A percentile compares a stretch with the other conserved stretches of the same genome.
These are phyloP conservation scores for Potamilus streckersoni DNA, from an alignment of 1,140 invertebrate species.

Conservation along the genomic window DNA sequence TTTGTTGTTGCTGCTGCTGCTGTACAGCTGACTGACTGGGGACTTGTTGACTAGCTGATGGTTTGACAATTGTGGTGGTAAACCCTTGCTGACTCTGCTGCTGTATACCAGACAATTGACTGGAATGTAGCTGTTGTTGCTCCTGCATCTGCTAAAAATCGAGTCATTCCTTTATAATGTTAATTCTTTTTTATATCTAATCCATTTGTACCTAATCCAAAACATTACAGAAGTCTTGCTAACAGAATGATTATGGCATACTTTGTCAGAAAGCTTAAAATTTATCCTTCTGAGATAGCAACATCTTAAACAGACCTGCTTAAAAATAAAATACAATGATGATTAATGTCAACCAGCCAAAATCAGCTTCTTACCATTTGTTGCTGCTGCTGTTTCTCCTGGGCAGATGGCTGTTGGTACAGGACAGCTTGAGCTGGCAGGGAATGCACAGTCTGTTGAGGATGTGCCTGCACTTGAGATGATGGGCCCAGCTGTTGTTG, in stretches of 20 bases:
- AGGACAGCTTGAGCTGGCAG: neutral
- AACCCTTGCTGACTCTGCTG: neutral
- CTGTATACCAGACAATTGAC: constrained; percentile 5
- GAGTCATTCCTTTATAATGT: no score
- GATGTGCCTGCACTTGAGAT: neutral
- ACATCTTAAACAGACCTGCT: no score
- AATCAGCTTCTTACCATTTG: constrained; percentile 4
- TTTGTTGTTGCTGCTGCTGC: neutral
- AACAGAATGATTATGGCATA: no score
- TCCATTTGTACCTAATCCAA: no score
- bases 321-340: no score
- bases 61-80: neutral
- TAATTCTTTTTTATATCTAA: no score
- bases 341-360: no score
- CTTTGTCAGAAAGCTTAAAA: no score
- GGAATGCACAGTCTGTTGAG: constrained; percentile 4
- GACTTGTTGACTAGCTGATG: neutral
- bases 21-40: neutral
- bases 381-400: neutral
- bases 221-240: no score
- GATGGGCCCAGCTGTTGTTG: constrained; percentile 11
- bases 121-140: neutral
- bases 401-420: constrained; percentile 5
- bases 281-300: no score
- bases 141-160: neutral